These are phyloP conservation scores for Paramormyrops hopkinsi DNA, from an alignment of 2,797 vertebrate genomes.

Conservation along the genomic window DNA sequence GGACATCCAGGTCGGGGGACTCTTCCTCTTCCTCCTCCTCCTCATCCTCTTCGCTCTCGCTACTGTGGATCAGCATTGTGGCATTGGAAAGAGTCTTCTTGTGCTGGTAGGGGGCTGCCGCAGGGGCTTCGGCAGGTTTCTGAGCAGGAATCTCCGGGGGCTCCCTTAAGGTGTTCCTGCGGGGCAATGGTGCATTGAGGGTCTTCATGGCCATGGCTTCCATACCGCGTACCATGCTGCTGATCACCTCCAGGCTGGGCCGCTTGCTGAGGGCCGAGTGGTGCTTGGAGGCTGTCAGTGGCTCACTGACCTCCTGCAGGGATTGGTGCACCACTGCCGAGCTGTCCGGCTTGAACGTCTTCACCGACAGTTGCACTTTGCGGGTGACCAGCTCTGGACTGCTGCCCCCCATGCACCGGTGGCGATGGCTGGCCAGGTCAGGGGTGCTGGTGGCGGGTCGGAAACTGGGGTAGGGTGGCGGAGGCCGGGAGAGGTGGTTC, in stretches of 20 bases:
- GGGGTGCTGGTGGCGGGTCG: conserved; percentile 93
- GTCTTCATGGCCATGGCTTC: conserved; percentile 79
- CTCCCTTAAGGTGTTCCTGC: conserved; percentile 79
- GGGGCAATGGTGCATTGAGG: conserved; percentile 69
- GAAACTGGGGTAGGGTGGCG: conserved; percentile 78
- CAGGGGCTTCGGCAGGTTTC: conserved; percentile 54
- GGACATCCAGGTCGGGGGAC: conserved; percentile 64
- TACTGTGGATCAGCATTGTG: conserved; percentile 96
- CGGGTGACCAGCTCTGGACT: conserved; percentile 88
- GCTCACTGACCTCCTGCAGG: conserved; percentile 87
- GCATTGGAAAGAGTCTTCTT: conserved; percentile 88
- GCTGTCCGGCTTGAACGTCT: conserved; percentile 96
- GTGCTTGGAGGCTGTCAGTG: conserved; percentile 75
- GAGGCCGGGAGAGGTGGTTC: conserved; percentile 80
- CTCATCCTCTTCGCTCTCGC: conserved; percentile 83
- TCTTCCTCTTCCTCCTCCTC: conserved; percentile 87
- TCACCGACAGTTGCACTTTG: conserved; percentile 91
- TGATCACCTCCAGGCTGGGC: conserved; percentile 91
- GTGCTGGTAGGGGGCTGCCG: conserved; percentile 70
- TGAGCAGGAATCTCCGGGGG: conserved; percentile 54
- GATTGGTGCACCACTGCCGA: conserved; percentile 84
- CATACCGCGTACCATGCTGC: conserved; percentile 72
- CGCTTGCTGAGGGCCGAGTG: conserved; percentile 74
- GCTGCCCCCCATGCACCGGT: conserved; percentile 80
- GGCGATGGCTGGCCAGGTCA: conserved; percentile 87